phyloP scores from a whole-genome alignment of 2,113 vertebrate species.

The Corythornis madagascariensis region DNA sequence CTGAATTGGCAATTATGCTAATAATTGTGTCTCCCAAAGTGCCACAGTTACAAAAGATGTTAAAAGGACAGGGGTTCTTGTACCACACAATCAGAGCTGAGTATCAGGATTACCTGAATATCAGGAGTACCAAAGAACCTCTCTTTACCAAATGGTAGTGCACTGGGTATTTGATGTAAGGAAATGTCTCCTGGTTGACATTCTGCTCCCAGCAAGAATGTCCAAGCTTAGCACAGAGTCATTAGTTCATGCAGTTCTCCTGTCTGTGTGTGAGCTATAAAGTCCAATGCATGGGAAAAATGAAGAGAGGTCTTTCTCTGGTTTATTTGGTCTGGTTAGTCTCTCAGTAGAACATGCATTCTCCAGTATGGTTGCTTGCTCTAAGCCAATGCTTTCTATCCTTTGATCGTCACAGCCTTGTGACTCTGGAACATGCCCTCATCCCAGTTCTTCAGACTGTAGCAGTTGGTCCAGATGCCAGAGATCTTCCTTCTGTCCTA shows the following conservation, averaged over 20 bases:
- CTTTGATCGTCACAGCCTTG: not conserved
- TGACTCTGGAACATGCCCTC: not conserved
- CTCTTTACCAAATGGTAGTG: not conserved
- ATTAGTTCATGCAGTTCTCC: not conserved
- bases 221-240: not conserved
- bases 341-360: not conserved
- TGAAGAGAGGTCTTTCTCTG: not conserved
- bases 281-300: not conserved
- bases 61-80: not conserved
- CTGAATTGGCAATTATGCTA: conserved; percentile 52
- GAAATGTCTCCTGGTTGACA: not conserved
- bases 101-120: not conserved
- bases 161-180: not conserved
- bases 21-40: conserved; percentile 25
- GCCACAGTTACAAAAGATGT: not conserved
- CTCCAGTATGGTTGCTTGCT: not conserved
- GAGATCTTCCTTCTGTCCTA: not conserved
- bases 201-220: not conserved
- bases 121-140: not conserved
- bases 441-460: not conserved
- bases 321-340: not conserved
- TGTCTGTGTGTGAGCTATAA: not conserved
- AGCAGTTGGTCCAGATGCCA: not conserved
- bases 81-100: not conserved
- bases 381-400: not conserved